Conservation (phyloP, 2,113 vertebrate genomes). For the Pungitius pungitius region DNA sequence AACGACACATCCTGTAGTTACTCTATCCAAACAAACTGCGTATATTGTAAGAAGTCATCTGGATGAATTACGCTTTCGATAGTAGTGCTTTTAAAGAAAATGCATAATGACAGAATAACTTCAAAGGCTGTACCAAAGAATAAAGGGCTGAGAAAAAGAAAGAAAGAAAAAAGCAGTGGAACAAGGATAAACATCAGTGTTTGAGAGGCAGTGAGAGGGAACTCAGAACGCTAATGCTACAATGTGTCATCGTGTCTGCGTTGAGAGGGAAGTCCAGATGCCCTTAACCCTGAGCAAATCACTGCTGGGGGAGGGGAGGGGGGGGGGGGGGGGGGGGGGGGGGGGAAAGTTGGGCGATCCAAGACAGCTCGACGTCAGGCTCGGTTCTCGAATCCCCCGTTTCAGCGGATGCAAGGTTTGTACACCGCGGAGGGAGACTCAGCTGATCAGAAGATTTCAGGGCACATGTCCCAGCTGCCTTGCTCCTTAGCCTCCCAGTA, state of each 20-base stretch:
- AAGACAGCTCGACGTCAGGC: conserved; percentile 1
- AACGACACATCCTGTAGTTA: not conserved
- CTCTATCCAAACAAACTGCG: conserved; percentile 8
- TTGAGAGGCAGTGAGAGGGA: conserved; percentile 42
- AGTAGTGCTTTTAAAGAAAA: conserved; percentile 17
- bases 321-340: not conserved
- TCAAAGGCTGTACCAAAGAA: conserved; percentile 12
- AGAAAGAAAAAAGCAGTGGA: not conserved
- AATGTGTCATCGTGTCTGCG: conserved; percentile 1
- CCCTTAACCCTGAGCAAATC: conserved; percentile 39
- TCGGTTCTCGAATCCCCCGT: not conserved
- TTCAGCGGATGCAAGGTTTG: conserved; percentile 1
- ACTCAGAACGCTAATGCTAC: conserved; percentile 23
- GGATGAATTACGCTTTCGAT: conserved; percentile 1
- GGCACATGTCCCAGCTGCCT: conserved; percentile 88
- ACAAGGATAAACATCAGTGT: conserved; percentile 17
- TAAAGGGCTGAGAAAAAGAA: not conserved
- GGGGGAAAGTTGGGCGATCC: not conserved
- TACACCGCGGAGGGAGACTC: conserved; percentile 1
- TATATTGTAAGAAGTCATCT: conserved; percentile 4
- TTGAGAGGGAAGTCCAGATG: conserved; percentile 25
- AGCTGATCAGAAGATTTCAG: conserved; percentile 87
- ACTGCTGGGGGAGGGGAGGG: conserved; percentile 16
- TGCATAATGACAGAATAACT: not conserved
- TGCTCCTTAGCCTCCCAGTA: conserved; percentile 94